Evolutionary conservation across 2,888 invertebrate genomes (phyloP), one percentile per base, ranked within the genome.

Genomic region (Adelphocoris suturalis): DNA sequence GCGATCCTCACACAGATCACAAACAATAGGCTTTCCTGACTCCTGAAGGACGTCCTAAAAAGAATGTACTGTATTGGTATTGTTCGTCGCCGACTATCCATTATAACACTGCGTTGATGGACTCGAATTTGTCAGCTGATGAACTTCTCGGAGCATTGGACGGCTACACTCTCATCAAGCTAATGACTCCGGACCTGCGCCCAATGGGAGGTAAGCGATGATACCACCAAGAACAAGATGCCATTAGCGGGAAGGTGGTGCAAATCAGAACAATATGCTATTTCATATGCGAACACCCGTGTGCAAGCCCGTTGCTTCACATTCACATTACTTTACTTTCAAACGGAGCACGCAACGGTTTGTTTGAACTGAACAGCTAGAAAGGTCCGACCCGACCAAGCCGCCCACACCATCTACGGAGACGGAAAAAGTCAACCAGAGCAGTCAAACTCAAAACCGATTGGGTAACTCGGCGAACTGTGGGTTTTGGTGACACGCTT

Each of bases 401-500:
- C 78, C 78, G 47, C 78, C 78, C 78, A 78, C 78, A 46, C 37
- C 78, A 46, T 13, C n/a, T 78, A 78, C 28, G 19, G 46, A 37
- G n/a, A 47, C 37, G 46, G 78, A 78, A 37, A 78, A 78, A 46
- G 78, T 78, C 78, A 46, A 78, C 78, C 78, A 46, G 78, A 78
- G 78, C 78, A 78, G 37, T 78, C 37, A 2, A 37, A 37, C 37
- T 37, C 37, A 37, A 78, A 78, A 47, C 78, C 78, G 78, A 68
- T 78, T 78, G 78, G 47, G 78, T 78, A 78, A 78, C 78, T 13
- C 37, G 78, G 11, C 16, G 78, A 47, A n/a, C 78, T 78, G 47
- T 47, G 78, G 47, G 78, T 78, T 46, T 47, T 46, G 78, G 37
- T 78, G 78, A 78, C 78, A 78, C 78, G 78, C 78, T 78, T 78